Evolutionary conservation across 1,140 invertebrate species (phyloP), one percentile per base, ranked within the genome.

Genomic region (Trachymyrmex cornetzi): DNA sequence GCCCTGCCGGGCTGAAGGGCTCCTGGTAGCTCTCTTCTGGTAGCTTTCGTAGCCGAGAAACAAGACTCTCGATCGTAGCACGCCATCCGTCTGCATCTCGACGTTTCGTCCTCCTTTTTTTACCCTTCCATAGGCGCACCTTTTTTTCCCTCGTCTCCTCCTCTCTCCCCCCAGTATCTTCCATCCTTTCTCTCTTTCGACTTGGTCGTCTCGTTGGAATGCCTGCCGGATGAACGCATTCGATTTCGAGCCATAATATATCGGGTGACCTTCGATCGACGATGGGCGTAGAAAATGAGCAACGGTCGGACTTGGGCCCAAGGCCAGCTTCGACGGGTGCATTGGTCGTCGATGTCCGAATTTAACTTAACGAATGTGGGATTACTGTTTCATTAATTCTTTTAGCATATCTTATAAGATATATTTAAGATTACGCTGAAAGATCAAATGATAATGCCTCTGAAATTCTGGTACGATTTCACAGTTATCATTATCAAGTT

Each of bases 201-300:
- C 82, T 89, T 91, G 77, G 92, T 92, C 71, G 88, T 74, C 91
- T 92, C 91, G 85, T 92, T 92, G 90, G 92, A 92, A 93, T 93
- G 89, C 92, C 90, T 92, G 77, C n/a, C 87, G 87, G 92, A 92
- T 93, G 92, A 92, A 93, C 82, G 88, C 90, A 91, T 92, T 92
- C 89, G 92, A 93, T 93, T 92, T 92, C 84, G 72, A 87, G 81
- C 53, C 67, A 67, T 72, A 75, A 90, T 86, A 89, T 88, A 91
- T 92, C 88, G 86, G 59, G 4, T 84, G 87, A 82, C 88, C 88
- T 91, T 92, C 90, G 89, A 92, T 92, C 91, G 85, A 63, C 71
- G 50, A 84, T 89, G 85, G 81, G 80, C 66, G 71, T 71, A 80
- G 77, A 79, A 86, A 80, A 80, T 79, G 79, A 89, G 59, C 87